Conservation (phyloP, 2,113 vertebrate genomes). For the Macroglossus sobrinus region DNA sequence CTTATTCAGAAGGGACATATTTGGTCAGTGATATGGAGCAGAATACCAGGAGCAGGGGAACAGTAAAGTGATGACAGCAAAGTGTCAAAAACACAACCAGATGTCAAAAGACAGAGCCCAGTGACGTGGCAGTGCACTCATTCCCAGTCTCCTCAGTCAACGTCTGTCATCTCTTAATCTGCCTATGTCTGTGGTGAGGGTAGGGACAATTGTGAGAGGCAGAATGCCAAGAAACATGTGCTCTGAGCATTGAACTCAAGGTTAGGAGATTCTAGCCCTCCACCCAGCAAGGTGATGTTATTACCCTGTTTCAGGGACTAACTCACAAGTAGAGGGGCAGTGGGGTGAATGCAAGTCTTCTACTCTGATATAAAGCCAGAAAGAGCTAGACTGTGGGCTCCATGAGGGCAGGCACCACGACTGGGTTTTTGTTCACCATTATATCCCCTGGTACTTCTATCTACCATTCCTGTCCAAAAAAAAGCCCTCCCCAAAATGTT, state of each 20-base stretch:
- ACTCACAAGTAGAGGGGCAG: neutral
- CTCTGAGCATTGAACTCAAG: neutral
- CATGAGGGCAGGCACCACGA: neutral
- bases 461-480: too few species aligned
- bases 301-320: too few species aligned
- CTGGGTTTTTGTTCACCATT: neutral
- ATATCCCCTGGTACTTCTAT: neutral
- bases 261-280: neutral
- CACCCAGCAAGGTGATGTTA: neutral
- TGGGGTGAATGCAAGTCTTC: neutral
- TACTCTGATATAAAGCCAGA: neutral
- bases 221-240: rapidly evolving
- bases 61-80: rapidly evolving
- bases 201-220: rapidly evolving
- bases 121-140: neutral
- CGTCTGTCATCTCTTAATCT: neutral
- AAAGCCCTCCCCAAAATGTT: neutral
- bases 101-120: neutral
- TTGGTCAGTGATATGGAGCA: neutral
- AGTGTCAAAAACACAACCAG: neutral
- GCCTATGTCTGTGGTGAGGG: too few species aligned
- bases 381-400: neutral
- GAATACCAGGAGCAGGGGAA: neutral
- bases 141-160: too few species aligned
- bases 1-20: neutral